Conservation (phyloP, 2,797 vertebrate species). For the Lepilemur septentrionalis region DNA sequence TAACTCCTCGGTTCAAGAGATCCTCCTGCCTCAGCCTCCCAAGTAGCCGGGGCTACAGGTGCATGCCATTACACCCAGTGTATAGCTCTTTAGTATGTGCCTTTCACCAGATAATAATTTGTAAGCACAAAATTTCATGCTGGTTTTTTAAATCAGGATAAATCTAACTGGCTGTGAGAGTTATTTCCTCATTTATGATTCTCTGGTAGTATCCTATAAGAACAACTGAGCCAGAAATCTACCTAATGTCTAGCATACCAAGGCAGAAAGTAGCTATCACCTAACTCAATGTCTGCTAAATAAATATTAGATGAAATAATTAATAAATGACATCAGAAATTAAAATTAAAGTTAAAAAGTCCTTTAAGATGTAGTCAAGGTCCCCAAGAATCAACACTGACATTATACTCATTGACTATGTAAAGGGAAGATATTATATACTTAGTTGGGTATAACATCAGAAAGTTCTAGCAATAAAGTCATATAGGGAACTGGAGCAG, state of each 20-base stretch:
- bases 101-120: background rate
- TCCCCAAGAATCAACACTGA: background rate
- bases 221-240: background rate
- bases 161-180: background rate
- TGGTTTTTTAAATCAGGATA: background rate
- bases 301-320: slow-evolving; percentile 13
- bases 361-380: background rate
- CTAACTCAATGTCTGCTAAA: background rate
- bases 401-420: background rate
- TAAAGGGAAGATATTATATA: background rate
- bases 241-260: background rate
- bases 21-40: background rate
- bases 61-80: background rate
- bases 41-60: background rate
- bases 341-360: background rate
- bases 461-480: background rate
- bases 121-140: background rate
- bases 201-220: background rate
- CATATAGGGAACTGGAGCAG: background rate
- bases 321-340: background rate
- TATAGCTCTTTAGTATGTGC: background rate
- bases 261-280: background rate
- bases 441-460: background rate
- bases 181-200: background rate
- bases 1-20: background rate